These are phyloP conservation scores for Enteromius afrohamiltoni DNA, from an alignment of 2,797 vertebrate species.

Conservation along the genomic window DNA sequence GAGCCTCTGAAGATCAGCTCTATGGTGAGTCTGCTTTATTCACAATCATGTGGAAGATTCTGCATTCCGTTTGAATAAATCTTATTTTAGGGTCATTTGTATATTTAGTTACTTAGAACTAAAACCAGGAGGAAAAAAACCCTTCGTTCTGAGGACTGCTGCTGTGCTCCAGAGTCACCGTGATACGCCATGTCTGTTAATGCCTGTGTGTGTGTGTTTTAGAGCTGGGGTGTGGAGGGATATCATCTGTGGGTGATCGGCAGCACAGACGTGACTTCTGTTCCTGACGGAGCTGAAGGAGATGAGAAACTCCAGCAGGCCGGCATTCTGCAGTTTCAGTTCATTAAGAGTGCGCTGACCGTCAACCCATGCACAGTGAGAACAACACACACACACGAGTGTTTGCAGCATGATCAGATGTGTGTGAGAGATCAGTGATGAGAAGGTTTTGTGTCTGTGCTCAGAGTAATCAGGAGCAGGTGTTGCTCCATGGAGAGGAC, in stretches of 20 bases:
- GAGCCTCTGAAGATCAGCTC: conserved; percentile 95
- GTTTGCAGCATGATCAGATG: neutral
- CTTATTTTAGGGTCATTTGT: too few species aligned
- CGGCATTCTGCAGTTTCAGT: conserved; percentile 94
- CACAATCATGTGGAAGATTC: too few species aligned
- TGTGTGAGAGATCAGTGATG: neutral
- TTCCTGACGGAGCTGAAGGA: conserved; percentile 53
- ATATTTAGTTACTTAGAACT: too few species aligned
- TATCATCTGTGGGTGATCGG: conserved; percentile 94
- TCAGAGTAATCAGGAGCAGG: conserved; percentile 98
- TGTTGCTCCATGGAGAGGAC: conserved; percentile 96
- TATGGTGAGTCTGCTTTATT: conserved; percentile 89
- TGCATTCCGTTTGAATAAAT: too few species aligned
- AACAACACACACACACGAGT: neutral
- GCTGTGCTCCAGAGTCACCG: too few species aligned
- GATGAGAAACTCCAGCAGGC: conserved; percentile 73
- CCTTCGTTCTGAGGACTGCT: too few species aligned
- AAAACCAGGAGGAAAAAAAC: too few species aligned
- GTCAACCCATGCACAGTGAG: conserved; percentile 98
- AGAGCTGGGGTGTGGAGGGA: conserved; percentile 96
- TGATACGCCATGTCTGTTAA: neutral
- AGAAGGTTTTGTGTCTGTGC: neutral
- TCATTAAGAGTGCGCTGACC: conserved; percentile 98
- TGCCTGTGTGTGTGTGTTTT: neutral
- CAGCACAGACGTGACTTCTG: conserved; percentile 70